Evolutionary conservation across 2,888 invertebrate species (phyloP), one percentile per base, ranked within the genome.

Genomic region (Antitype chi): DNA sequence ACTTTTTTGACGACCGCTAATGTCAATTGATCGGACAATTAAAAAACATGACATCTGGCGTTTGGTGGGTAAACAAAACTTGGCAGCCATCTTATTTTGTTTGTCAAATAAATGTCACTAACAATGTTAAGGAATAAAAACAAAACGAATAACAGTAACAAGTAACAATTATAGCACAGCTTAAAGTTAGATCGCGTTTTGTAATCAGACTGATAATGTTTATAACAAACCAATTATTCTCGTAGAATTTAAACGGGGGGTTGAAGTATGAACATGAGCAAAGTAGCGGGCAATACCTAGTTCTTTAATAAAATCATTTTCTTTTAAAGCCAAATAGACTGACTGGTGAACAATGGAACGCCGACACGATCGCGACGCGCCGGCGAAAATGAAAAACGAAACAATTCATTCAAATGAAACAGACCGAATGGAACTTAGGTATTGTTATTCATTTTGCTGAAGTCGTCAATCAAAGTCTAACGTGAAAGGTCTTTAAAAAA

Each of bases 391-490:
- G 78, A 76, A 76, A 70, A 75, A 70, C 62, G 75, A 81, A 85
- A 82, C 81, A 80, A 63, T 68, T 79, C 78, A 81, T 66, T 80
- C 9, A 83, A 80, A 80, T 82, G 83, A 83, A 80, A 66, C 78
- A 80, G 83, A 83, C 70, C 73, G 73, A 85, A 85, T 62, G 69
- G 53, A 70, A 72, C 71, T 75, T 75, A 71, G 81, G 66, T 70
- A 85, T 74, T 81, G 67, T 82, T 81, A 82, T 85, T 72, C 57
- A 70, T 85, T 81, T 82, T 79, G n/a, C 43, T 76, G 49, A 66
- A 85, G 62, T 81, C 73, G 60, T 85, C 85, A 77, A 85, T 85
- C 84, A 77, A 86, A 66, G 72, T 80, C 70, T 9, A 70, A 73
- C 62, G 25, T 72, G 52, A 83, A 75, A 68, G 52, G 62, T 68